phyloP scores from a whole-genome alignment of 2,113 vertebrate genomes.

The Symphodus melops region DNA sequence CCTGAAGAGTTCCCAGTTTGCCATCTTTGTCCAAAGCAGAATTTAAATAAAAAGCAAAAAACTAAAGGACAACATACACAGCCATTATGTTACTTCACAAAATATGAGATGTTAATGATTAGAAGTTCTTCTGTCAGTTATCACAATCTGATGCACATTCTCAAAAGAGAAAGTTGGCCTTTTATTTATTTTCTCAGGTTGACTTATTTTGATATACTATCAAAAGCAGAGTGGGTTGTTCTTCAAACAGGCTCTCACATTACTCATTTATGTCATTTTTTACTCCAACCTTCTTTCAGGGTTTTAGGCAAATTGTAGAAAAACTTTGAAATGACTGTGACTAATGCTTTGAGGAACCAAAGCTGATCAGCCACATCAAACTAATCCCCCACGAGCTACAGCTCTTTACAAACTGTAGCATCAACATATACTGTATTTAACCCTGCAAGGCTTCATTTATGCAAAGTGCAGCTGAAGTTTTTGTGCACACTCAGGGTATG shows the following conservation, averaged over 20 bases:
- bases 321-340: constrained; percentile 14
- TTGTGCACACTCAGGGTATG: constrained; percentile 23
- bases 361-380: constrained; percentile 54
- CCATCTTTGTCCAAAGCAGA: too few relatives aligned
- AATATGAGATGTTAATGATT: too few relatives aligned
- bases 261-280: not conserved
- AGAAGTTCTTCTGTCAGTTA: too few relatives aligned
- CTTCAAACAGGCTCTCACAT: not conserved
- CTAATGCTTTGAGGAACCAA: constrained; percentile 26
- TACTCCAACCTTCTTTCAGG: not conserved
- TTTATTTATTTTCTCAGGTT: not conserved
- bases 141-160: not conserved
- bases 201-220: not conserved
- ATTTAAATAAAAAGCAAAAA: too few relatives aligned
- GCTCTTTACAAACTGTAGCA: constrained; percentile 47
- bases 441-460: constrained; percentile 53
- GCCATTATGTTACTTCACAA: too few relatives aligned
- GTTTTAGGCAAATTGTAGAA: not conserved
- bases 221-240: not conserved
- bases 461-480: constrained; percentile 33
- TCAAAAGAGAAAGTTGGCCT: not conserved
- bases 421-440: constrained; percentile 56
- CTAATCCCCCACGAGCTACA: constrained; percentile 55
- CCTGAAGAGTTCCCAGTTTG: too few relatives aligned
- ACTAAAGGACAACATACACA: too few relatives aligned